Evolutionary conservation across 1,140 invertebrate genomes (phyloP).

Genomic region (Macrotrachela quadricornifera): DNA sequence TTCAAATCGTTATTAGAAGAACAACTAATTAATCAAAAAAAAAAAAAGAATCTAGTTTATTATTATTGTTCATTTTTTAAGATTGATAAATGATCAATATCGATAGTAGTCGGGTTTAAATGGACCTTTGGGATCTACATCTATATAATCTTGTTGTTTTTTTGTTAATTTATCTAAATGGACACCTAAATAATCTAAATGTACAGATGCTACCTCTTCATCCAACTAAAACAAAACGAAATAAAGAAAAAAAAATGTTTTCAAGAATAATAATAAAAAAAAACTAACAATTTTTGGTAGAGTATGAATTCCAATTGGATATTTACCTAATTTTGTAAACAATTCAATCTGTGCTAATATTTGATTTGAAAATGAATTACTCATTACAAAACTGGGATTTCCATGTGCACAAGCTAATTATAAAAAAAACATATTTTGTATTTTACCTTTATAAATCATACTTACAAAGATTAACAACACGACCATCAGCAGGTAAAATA

Average conservation of each 20-base stretch:
- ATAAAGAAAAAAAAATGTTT: slow-evolving; percentile 45
- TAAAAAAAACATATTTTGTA: too few relatives aligned
- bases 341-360: slow-evolving; percentile 74
- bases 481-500: slow-evolving; percentile 79
- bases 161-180: slow-evolving; percentile 73
- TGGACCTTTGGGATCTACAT: slow-evolving; percentile 63
- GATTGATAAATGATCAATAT: too few relatives aligned
- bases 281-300: slow-evolving; percentile 90
- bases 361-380: slow-evolving; percentile 98
- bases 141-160: slow-evolving; percentile 73
- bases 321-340: slow-evolving; percentile 54
- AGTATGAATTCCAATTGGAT: slow-evolving; percentile 59
- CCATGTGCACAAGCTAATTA: slow-evolving; percentile 73
- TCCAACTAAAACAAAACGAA: slow-evolving; percentile 39
- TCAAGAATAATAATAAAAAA: slow-evolving; percentile 82
- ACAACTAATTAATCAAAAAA: too few relatives aligned
- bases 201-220: slow-evolving; percentile 87
- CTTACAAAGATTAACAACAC: slow-evolving; percentile 76
- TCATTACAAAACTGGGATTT: slow-evolving; percentile 98
- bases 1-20: too few relatives aligned
- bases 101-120: slow-evolving; percentile 93
- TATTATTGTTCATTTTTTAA: too few relatives aligned
- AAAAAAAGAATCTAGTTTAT: too few relatives aligned
- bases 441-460: too few relatives aligned
- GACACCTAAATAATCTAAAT: slow-evolving; percentile 84